Evolutionary conservation across 2,888 invertebrate species (phyloP).

Genomic region (Apodemia mormo): DNA sequence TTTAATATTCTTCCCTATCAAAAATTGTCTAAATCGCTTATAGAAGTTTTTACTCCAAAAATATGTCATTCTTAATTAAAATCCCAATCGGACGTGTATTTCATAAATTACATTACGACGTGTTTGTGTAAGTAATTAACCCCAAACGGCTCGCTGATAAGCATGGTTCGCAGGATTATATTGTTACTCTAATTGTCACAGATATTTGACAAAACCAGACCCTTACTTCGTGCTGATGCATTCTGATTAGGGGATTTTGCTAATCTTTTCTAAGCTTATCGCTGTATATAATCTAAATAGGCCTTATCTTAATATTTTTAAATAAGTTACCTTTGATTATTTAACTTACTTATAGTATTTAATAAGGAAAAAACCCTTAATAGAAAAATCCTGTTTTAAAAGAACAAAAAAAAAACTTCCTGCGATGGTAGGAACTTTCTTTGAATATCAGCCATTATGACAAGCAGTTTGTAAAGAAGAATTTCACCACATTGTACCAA

Average conservation of each 20-base stretch:
- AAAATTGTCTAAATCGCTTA: no score
- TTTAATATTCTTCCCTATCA: no score
- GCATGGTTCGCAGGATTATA: constrained; percentile 55
- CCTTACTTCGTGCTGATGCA: constrained; percentile 68
- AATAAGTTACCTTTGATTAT: neutral
- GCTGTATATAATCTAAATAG: neutral
- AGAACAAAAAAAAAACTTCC: no score
- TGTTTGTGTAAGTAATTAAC: constrained; percentile 10
- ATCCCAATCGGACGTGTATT: neutral
- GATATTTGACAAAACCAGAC: constrained; percentile 60
- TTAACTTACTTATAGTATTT: no score
- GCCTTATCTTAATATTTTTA: neutral
- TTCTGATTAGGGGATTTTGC: constrained; percentile 58
- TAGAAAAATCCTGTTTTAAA: no score
- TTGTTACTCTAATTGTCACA: constrained; percentile 72
- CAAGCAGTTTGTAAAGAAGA: no score
- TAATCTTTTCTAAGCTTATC: constrained; percentile 47
- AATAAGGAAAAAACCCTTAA: no score
- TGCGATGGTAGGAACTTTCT: no score
- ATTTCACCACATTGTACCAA: no score
- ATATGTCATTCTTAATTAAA: no score
- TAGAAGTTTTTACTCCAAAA: no score
- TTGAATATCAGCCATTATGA: no score
- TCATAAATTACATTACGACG: constrained; percentile 1
- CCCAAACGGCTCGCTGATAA: neutral